These are phyloP conservation scores for Cephus pulcher DNA, from an alignment of 2,888 invertebrate genomes.

Conservation along the genomic window DNA sequence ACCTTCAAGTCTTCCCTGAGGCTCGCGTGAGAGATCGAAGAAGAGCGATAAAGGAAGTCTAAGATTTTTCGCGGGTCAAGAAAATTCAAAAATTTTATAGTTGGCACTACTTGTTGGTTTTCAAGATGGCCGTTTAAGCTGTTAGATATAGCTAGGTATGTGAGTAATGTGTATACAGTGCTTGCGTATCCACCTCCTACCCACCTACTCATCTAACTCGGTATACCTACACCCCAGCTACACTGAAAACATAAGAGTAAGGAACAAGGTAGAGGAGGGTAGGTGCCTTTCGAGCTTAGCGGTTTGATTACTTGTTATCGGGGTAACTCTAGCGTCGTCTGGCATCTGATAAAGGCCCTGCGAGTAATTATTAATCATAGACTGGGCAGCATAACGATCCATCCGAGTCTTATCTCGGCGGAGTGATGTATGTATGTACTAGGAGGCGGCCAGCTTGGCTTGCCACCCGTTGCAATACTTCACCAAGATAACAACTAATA, in stretches of 20 bases:
- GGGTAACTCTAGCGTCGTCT: conserved; percentile 47
- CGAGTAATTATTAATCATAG: conserved; percentile 66
- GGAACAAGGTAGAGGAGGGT: neutral
- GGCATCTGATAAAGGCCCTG: conserved; percentile 60
- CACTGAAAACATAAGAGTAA: neutral
- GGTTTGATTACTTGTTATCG: conserved; percentile 63
- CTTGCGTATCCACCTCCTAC: neutral
- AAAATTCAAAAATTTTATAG: neutral
- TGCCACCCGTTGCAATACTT: conserved; percentile 50
- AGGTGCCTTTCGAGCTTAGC: conserved; percentile 14
- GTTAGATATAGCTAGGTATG: neutral
- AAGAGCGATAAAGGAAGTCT: neutral
- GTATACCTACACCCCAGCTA: neutral
- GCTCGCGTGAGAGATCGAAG: neutral
- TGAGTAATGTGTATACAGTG: neutral
- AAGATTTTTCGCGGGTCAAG: neutral
- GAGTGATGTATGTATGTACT: conserved; percentile 57
- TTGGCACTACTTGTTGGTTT: neutral
- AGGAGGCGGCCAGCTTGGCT: conserved; percentile 11
- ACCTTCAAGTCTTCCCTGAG: neutral
- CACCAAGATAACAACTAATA: conserved; percentile 61
- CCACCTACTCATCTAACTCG: neutral
- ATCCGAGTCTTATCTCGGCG: conserved; percentile 62
- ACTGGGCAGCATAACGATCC: conserved; percentile 60
- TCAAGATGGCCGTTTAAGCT: neutral